Percentiles rank a stretch among this genome's conserved stretches.
Evolutionary conservation across 1,140 invertebrate genomes (phyloP).

Genomic region (Phocides pigmalion): DNA sequence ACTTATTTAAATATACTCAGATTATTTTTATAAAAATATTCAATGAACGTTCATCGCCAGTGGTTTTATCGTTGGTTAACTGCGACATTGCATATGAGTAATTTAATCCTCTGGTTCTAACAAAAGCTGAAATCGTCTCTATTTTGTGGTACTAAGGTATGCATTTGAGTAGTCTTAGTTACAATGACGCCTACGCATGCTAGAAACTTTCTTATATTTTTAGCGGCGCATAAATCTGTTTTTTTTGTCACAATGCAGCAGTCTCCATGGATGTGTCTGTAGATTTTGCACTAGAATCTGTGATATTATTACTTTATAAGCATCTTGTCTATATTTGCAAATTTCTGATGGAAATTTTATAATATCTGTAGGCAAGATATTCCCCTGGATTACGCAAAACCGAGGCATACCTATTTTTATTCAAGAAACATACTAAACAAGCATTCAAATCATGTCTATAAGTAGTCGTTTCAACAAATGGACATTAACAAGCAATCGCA

Average conservation of each 20-base stretch:
- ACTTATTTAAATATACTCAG: no score
- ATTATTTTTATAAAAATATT: no score
- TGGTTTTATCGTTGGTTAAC: neutral
- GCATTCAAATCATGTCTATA: no score
- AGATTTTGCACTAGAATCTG: slow-evolving; percentile 7
- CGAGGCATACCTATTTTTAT: no score
- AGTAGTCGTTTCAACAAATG: no score
- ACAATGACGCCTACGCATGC: slow-evolving; percentile 44
- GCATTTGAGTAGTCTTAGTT: neutral
- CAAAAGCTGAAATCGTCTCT: slow-evolving; percentile 12
- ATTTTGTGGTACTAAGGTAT: slow-evolving; percentile 5
- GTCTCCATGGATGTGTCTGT: slow-evolving; percentile 4
- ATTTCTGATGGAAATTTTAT: neutral
- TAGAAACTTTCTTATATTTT: slow-evolving; percentile 44
- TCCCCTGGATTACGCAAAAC: no score
- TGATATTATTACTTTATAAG: neutral
- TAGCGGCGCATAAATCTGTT: slow-evolving; percentile 45
- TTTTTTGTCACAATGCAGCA: slow-evolving; percentile 37
- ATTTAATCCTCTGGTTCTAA: slow-evolving; percentile 39
- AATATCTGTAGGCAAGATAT: no score
- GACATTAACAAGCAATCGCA: no score
- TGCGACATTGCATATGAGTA: slow-evolving; percentile 39
- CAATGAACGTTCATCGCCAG: no score
- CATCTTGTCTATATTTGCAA: neutral
- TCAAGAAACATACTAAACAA: no score